Base-by-base conservation (phyloP, 2,113 vertebrate genomes). In the Andinoacara biseriatus region DNA sequence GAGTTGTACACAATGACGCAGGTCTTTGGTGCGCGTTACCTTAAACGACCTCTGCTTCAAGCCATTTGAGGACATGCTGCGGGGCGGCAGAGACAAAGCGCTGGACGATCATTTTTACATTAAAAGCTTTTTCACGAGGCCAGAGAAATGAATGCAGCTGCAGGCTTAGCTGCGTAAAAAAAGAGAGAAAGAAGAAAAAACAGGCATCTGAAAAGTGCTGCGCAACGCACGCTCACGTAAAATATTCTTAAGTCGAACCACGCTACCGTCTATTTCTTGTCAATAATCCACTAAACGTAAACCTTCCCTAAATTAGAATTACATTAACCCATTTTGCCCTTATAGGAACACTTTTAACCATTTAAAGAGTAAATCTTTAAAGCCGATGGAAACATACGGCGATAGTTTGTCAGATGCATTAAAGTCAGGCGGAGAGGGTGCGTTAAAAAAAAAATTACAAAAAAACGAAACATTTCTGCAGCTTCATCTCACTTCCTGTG, bases 21-120 rank as follows among this genome's bases (percentile, higher is more conserved):
- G 20, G 17, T 40, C 31, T 31, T 20, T 20, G 20, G 8, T 2
- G 72, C 1, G n/a, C 22, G 57, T 83, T 57, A 87, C 83, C 87
- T 86, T 5, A 84, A 10, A 29, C 78, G 78, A 87, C 85, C 90
- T 80, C 57, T 6, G 18, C 2, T 54, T 1, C 1, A 18, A n/a
- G 13, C 15, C 13, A 35, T n/a, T 31, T 11, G 5, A 58, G 33
- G 15, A 11, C 59, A 40, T 0, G 15, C 10, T 58, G 10, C 26
- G n/a, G 2, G 33, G 7, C 20, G 15, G 52, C 10, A 15, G 29
- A 58, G 24, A 40, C 57, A 38, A 11, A 7, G 18, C 20, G 10
- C 17, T 3, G 43, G 24, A 52, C 24, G 5, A 14, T 46, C 17
- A n/a, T 31, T 22, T 31, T 52, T 22, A 24, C 11, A 56, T 56